phyloP scores from a whole-genome alignment of 1,140 invertebrate genomes.

The Conus ventricosus region DNA sequence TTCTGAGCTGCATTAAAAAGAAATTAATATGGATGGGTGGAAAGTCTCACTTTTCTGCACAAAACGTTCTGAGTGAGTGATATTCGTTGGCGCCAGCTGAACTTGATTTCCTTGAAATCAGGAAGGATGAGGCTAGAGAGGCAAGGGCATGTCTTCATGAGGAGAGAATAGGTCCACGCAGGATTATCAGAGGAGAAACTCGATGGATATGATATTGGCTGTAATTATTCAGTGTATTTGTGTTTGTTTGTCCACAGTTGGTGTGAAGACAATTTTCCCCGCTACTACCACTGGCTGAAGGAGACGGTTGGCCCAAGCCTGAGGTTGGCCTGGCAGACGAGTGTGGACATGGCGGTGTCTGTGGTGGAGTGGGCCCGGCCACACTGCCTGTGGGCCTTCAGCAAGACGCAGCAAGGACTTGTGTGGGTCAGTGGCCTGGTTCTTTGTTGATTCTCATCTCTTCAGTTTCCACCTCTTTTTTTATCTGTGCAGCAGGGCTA shows the following conservation, averaged over 20 bases:
- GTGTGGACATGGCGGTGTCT: conserved; percentile 35
- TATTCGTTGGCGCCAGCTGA: too few species aligned
- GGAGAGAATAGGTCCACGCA: too few species aligned
- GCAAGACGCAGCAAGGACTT: conserved; percentile 44
- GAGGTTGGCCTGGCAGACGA: conserved; percentile 45
- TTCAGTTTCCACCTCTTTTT: not conserved
- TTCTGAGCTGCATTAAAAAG: too few species aligned
- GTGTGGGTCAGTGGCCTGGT: not conserved
- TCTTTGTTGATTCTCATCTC: not conserved
- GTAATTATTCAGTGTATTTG: too few species aligned
- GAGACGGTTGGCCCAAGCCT: conserved; percentile 58
- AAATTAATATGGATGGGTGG: too few species aligned
- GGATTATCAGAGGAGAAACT: too few species aligned
- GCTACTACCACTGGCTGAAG: conserved; percentile 53
- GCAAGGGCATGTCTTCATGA: too few species aligned
- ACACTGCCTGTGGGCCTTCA: conserved; percentile 53
- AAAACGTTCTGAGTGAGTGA: too few species aligned
- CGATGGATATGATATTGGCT: too few species aligned
- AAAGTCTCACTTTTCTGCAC: too few species aligned
- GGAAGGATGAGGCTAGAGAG: too few species aligned
- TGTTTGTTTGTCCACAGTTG: conserved; percentile 47
- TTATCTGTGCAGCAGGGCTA: not conserved
- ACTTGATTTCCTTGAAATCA: too few species aligned
- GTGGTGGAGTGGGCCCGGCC: conserved; percentile 50
- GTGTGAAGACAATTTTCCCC: conserved; percentile 60